Conservation (phyloP, 2,113 vertebrate species). For the Colius striatus region DNA sequence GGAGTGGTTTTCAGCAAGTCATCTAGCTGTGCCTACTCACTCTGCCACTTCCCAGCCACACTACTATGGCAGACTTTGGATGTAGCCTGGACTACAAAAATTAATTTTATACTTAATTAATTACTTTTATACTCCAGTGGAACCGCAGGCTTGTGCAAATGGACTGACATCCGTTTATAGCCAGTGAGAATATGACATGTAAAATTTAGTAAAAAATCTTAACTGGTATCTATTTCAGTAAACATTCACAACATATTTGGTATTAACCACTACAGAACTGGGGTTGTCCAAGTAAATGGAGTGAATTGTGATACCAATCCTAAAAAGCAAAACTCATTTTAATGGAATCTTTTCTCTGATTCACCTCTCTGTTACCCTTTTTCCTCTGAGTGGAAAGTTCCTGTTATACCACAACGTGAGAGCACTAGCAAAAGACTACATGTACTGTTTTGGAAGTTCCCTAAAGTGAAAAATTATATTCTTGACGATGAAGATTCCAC, state of each 20-base stretch:
- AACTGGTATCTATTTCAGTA: neutral
- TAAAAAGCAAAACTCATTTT: neutral
- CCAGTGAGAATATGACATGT: neutral
- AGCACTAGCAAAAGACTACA: neutral
- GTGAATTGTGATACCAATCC: neutral
- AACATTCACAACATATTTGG: neutral
- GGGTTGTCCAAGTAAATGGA: neutral
- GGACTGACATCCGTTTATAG: neutral
- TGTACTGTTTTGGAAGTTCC: conserved; percentile 17
- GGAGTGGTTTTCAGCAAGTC: neutral
- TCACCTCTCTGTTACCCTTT: neutral
- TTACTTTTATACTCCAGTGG: neutral
- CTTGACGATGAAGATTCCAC: neutral
- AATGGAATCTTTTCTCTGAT: neutral
- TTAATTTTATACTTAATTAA: neutral
- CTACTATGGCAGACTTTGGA: neutral
- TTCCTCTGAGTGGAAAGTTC: neutral
- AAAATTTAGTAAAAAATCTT: neutral
- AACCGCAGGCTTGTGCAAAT: neutral
- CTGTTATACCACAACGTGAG: neutral
- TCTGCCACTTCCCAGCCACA: neutral
- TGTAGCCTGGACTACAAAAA: neutral
- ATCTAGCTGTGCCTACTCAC: accelerated
- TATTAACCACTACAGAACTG: neutral
- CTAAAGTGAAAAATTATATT: neutral